phyloP scores from a whole-genome alignment of 1,140 invertebrate species.

The Akabosia matsudoensis region DNA sequence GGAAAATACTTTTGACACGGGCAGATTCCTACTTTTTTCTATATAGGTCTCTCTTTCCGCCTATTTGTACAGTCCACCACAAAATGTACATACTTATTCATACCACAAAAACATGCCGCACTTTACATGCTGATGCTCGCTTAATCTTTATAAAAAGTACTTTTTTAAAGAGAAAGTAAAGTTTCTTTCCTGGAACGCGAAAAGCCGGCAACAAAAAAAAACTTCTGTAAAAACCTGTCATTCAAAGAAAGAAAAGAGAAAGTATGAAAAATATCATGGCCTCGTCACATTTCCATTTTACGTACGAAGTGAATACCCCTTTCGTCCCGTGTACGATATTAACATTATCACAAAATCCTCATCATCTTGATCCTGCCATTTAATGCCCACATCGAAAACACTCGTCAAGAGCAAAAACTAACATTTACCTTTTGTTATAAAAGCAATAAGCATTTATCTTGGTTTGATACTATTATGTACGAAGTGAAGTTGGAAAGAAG shows the following conservation, averaged over 20 bases:
- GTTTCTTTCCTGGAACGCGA: neutral
- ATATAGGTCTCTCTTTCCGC: neutral
- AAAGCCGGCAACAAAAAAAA: neutral
- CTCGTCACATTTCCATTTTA: neutral
- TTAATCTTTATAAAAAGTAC: too few relatives aligned
- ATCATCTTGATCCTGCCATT: neutral
- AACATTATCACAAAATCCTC: neutral
- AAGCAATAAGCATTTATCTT: too few relatives aligned
- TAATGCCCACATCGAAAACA: neutral
- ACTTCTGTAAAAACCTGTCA: neutral
- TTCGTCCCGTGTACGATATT: too few relatives aligned
- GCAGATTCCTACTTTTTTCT: neutral
- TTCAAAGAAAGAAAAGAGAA: neutral
- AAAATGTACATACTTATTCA: neutral
- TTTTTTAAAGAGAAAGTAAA: slow-evolving; percentile 15
- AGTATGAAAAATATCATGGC: neutral
- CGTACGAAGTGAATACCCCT: too few relatives aligned
- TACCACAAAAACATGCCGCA: neutral
- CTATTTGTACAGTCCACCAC: neutral
- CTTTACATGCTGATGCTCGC: neutral
- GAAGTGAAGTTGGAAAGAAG: too few relatives aligned
- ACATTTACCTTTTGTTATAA: too few relatives aligned
- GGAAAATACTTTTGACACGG: slow-evolving; percentile 23
- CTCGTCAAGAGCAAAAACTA: neutral
- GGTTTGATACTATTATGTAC: too few relatives aligned